Evolutionary conservation across 2,888 invertebrate species (phyloP).

Genomic region (Nysson spinosus): DNA sequence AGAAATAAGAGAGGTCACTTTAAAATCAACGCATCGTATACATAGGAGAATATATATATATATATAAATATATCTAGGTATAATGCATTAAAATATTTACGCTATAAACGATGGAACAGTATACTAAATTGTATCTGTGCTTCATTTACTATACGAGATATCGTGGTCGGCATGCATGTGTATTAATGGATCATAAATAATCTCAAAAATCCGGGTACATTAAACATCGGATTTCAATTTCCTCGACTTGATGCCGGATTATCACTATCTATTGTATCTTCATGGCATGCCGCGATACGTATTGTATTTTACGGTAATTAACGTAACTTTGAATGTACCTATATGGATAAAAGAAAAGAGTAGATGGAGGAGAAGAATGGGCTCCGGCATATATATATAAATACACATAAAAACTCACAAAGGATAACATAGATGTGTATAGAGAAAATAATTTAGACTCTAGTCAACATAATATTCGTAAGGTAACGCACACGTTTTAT

Average conservation of each 20-base stretch:
- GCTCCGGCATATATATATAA: conserved; percentile 28
- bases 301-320: conserved; percentile 55
- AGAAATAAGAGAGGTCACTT: not conserved
- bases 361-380: not conserved
- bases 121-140: conserved; percentile 25
- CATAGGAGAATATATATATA: conserved; percentile 29
- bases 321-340: conserved; percentile 55
- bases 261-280: conserved; percentile 35
- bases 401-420: conserved; percentile 52
- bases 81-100: conserved; percentile 55
- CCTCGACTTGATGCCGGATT: not conserved
- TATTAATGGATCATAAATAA: not conserved
- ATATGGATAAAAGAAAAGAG: conserved; percentile 23
- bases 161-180: conserved; percentile 16
- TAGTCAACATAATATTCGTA: conserved; percentile 70
- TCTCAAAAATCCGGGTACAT: not conserved
- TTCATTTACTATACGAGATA: conserved; percentile 27
- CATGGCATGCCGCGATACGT: conserved; percentile 32
- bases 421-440: conserved; percentile 60
- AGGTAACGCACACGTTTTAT: conserved; percentile 58
- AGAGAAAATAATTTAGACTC: conserved; percentile 68
- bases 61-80: conserved; percentile 30
- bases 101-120: conserved; percentile 33
- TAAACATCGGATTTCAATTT: not conserved
- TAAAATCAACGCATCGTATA: conserved; percentile 1